Percentiles rank a stretch among this genome's conserved stretches.
Evolutionary conservation across 2,888 invertebrate species (phyloP).

Genomic region (Cistogaster globosa): DNA sequence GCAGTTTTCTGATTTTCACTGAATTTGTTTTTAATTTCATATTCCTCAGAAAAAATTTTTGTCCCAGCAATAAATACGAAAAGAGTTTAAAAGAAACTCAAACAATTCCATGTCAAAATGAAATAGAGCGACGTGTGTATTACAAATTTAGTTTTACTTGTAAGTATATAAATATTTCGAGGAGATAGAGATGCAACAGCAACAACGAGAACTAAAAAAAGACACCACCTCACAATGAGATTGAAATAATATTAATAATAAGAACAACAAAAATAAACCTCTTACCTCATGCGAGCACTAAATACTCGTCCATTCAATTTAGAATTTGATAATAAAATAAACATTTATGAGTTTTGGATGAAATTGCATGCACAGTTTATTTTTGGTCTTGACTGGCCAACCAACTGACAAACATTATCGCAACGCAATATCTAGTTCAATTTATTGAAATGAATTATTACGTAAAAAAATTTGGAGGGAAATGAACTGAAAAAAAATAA

Average conservation of each 20-base stretch:
- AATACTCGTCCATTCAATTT: slow-evolving; percentile 32
- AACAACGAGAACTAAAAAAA: slow-evolving; percentile 36
- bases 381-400: slow-evolving; percentile 54
- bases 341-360: slow-evolving; percentile 65
- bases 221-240: slow-evolving; percentile 59
- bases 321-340: slow-evolving; percentile 58
- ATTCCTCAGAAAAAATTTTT: slow-evolving; percentile 30
- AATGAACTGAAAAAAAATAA: too few species aligned
- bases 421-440: slow-evolving; percentile 18
- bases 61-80: background rate
- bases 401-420: slow-evolving; percentile 19
- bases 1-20: slow-evolving; percentile 19
- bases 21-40: slow-evolving; percentile 6
- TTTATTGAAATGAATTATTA: slow-evolving; percentile 1
- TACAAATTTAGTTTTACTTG: slow-evolving; percentile 35
- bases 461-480: slow-evolving; percentile 37
- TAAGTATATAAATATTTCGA: slow-evolving; percentile 35
- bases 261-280: slow-evolving; percentile 51
- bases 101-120: slow-evolving; percentile 16
- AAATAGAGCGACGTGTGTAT: slow-evolving; percentile 49
- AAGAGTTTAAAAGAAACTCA: slow-evolving; percentile 55
- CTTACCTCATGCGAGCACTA: slow-evolving; percentile 59
- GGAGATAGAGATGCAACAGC: slow-evolving; percentile 56
- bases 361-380: slow-evolving; percentile 57
- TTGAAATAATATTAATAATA: slow-evolving; percentile 26